Evolutionary conservation across 2,888 invertebrate species (phyloP), one percentile per base, ranked within the genome.

Genomic region (Ommatoiulus sabulosus): DNA sequence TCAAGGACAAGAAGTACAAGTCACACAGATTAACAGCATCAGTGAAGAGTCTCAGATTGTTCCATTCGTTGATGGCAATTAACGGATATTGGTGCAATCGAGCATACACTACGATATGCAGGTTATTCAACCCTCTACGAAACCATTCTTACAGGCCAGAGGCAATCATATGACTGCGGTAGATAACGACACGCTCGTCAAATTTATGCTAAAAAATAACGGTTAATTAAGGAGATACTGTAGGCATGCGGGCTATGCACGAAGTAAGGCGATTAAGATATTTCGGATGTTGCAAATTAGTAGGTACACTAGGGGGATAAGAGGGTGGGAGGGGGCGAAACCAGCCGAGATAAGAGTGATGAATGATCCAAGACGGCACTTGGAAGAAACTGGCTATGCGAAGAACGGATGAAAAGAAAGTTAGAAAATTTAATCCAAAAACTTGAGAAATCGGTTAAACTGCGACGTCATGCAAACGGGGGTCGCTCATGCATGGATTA

Each of bases 201-300:
- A 24, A 24, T 72, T 48, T 72, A 72, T 72, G 72, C 72, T 12
- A 1, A 72, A 72, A 57, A 72, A 24, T 72, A 24, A n/a, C 24
- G 72, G 6, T 12, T 72, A 72, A 72, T 72, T 72, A 72, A 72
- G 72, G 72, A 20, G 24, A 72, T 72, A 35, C 35, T 35, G 35
- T 35, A 72, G 72, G 72, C 20, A 72, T 24, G 72, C 72, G 63
- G 63, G 63, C 20, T 63, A 20, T 3, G 63, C n/a, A 63, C 17
- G 63, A 6, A 20, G 63, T 63, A 63, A 63, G 63, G 20, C 63
- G 72, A 72, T 72, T 72, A 72, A 72, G 72, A 72, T 72, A 24
- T 72, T 72, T 24, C 24, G 72, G n/a, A 24, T 72, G 72, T 72
- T 10, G 24, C 72, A n/a, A 72, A 72, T 72, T 72, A 72, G 72